Percentiles rank a stretch among this genome's conserved stretches.
phyloP scores from a whole-genome alignment of 2,113 vertebrate genomes.

The Arvicanthis niloticus region DNA sequence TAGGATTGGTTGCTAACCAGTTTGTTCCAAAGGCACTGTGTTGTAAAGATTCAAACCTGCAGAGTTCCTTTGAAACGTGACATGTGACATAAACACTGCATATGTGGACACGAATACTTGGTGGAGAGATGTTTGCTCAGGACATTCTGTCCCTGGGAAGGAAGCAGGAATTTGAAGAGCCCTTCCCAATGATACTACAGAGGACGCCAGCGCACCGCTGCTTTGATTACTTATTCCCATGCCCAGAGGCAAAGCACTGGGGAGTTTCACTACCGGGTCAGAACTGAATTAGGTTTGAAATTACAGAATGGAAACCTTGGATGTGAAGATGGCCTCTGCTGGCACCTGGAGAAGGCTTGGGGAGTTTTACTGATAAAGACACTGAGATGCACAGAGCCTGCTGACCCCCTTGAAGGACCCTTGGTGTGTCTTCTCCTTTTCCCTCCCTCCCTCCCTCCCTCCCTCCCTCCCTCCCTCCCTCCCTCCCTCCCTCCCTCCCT shows the following conservation, averaged over 20 bases:
- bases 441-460: no score
- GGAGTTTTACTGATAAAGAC: not conserved
- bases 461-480: no score
- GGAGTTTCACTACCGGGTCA: not conserved
- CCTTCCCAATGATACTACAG: fast-evolving
- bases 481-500: no score
- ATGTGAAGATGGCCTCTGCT: not conserved
- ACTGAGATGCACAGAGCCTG: not conserved
- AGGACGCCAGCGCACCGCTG: not conserved
- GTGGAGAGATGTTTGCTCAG: not conserved
- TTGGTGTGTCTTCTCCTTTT: not conserved
- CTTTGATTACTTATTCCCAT: not conserved
- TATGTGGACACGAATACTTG: not conserved
- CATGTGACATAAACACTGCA: no score
- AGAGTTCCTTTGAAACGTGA: not conserved
- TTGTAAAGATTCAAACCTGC: not conserved
- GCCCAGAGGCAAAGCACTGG: not conserved
- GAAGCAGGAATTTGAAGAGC: not conserved
- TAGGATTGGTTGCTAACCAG: not conserved
- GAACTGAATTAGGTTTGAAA: not conserved
- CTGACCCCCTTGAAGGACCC: not conserved
- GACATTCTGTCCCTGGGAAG: fast-evolving
- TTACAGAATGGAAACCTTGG: not conserved
- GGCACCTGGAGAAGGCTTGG: not conserved
- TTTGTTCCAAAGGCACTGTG: not conserved